Evolutionary conservation across 2,888 invertebrate species (phyloP), one percentile per base, ranked within the genome.

Genomic region (Galerucella pusilla): DNA sequence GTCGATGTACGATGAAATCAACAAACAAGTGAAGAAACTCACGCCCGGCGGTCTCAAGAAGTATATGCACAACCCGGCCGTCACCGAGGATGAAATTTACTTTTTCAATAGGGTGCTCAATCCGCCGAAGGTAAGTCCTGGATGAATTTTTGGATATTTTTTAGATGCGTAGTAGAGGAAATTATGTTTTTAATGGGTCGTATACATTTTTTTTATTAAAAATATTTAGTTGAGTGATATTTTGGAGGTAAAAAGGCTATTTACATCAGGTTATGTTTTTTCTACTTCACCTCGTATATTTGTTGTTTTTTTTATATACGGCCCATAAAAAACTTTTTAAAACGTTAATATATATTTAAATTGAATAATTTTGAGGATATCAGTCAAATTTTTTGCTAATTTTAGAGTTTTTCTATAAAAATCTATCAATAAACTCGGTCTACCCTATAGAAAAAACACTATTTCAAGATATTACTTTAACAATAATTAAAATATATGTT

Each of bases 31-130:
- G 68, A 90, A 93, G 78, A 93, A 95, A 84, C 89, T 95, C 20
- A 91, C 92, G 71, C 85, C 87, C 11, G 92, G 92, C 52, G 94
- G 94, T 0, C 87, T 96, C 74, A 93, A 94, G 83, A 96, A 95
- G 88, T 96, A 94, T 84, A 92, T 92, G 76, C 95, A 96, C 82
- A 92, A 93, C 60, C 92, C 94, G 65, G 91, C 92, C 12, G 97
- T 98, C 60, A 95, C 94, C n/a, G 94, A 96, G 68, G 99, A 99
- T 88, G 99, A 99, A 88, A 90, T 94, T 68, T 95, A 94, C 85
- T 94, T 92, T 88, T 96, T 97, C 88, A 92, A 93, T 71, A 89
- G 90, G 81, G 89, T 92, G 6, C 91, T 93, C 61, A 93, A 91
- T 85, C 92, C 93, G 11, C 89, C 89, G 60, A 91, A 91, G 88